Evolutionary conservation across 1,140 invertebrate genomes (phyloP).

Genomic region (Drosophila yakuba): DNA sequence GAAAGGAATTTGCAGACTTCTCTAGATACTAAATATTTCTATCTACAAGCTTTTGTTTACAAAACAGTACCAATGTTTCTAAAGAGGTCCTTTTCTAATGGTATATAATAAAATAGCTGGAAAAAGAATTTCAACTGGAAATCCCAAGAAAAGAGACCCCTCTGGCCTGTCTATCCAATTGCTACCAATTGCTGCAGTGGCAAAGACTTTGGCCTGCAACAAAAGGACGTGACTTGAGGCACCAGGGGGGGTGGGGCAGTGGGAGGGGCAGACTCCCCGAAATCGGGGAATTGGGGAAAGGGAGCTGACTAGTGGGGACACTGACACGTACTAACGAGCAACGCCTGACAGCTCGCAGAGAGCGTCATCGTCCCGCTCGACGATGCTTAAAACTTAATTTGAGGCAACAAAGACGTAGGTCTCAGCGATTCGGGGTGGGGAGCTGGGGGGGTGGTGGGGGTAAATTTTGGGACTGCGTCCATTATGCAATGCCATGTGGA

Average conservation of each 20-base stretch:
- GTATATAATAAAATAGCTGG: constrained; percentile 1
- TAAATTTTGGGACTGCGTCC: constrained; percentile 30
- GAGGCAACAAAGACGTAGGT: constrained; percentile 45
- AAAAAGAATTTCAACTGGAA: constrained; percentile 7
- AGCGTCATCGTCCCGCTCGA: constrained; percentile 32
- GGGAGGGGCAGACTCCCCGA: not conserved
- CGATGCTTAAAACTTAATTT: constrained; percentile 75
- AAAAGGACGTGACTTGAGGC: constrained; percentile 61
- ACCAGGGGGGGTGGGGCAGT: constrained; percentile 5
- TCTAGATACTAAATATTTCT: too few species aligned
- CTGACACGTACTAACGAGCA: constrained; percentile 73
- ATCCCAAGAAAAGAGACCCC: constrained; percentile 14
- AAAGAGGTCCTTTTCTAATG: constrained; percentile 14
- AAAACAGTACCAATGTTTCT: not conserved
- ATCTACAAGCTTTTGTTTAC: not conserved
- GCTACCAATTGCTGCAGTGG: constrained; percentile 39
- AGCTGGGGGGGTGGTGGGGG: not conserved
- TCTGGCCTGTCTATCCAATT: constrained; percentile 9
- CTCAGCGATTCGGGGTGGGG: not conserved
- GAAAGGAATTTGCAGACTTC: too few species aligned
- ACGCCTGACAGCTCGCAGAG: constrained; percentile 62
- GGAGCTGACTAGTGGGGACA: constrained; percentile 9
- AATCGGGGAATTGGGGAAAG: constrained; percentile 3
- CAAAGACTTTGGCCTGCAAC: constrained; percentile 56
- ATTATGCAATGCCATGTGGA: constrained; percentile 66